Base-by-base conservation (phyloP, 2,113 vertebrate genomes). In the Lophotis ruficrista region DNA sequence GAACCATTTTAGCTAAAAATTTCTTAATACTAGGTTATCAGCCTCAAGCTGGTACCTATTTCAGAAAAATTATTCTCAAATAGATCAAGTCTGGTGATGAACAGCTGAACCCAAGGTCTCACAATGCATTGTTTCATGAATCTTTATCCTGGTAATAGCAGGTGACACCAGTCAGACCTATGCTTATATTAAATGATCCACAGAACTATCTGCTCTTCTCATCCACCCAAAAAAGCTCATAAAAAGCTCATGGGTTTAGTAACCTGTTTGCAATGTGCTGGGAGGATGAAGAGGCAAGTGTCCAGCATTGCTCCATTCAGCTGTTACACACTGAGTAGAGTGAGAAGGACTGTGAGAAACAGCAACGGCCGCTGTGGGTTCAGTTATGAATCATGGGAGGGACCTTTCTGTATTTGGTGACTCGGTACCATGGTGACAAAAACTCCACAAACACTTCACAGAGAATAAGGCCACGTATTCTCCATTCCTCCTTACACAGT, bases 401-500 rank as follows among this genome's bases (percentile, higher is more conserved):
- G 57, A 90, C 41, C 28, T 88, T 61, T 50, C 79, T 86, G 11
- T 96, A 31, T 94, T 90, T 94, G 90, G 64, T 93, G 68, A 77
- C 83, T 86, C 0, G 0, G 79, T 83, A 37, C 85, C 81, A 83
- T 90, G 83, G 96, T 86, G 76, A 93, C 62, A 79, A 71, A 73
- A 96, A 27, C 53, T 77, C 64, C 30, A 83, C 93, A 94, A 92
- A 95, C 57, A 91, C 88, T 95, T 89, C 41, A 95, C 20, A 61
- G 61, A 72, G 77, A 88, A 79, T 37, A 66, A 73, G 43, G 41
- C 60, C 76, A 45, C 0, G 0, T 80, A 66, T 72, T 83, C 85
- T 83, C 84, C 0, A 0, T 72, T 83, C 58, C 70, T 93, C 33
- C 47, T 87, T 47, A 47, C 0, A 1, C 61, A 76, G 37, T 4